These are phyloP conservation scores for Chondrilla cf. caribensis DNA, from an alignment of 37 sponge, comb jelly and placozoan species.

Conservation along the genomic window DNA sequence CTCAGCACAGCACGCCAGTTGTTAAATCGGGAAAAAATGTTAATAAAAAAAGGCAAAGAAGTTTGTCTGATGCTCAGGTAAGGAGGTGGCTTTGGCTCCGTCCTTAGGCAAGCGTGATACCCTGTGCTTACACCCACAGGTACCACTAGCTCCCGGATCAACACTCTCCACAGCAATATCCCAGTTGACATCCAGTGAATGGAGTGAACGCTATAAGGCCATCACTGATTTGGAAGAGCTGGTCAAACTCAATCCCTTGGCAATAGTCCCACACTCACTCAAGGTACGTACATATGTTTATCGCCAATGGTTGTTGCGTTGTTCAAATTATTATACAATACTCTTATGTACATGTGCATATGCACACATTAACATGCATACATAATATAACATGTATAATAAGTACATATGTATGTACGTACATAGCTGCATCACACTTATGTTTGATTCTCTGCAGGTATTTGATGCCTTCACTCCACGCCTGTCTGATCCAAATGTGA, in stretches of 20 bases:
- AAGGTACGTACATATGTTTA: slow-evolving; percentile 29
- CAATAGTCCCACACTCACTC: slow-evolving; percentile 26
- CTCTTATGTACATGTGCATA: slow-evolving; percentile 20
- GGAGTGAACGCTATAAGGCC: slow-evolving; percentile 70
- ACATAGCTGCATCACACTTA: not conserved
- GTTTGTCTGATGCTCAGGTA: slow-evolving; percentile 12
- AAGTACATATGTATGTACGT: not conserved
- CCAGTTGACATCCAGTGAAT: slow-evolving; percentile 49
- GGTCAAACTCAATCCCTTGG: slow-evolving; percentile 21
- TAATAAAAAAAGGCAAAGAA: not conserved
- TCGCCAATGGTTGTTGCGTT: too few species aligned
- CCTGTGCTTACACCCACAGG: too few species aligned
- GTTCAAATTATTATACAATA: too few species aligned
- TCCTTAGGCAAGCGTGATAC: too few species aligned
- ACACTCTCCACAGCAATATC: too few species aligned
- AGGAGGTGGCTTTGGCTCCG: not conserved
- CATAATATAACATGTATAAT: too few species aligned
- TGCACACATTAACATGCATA: too few species aligned
- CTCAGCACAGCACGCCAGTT: not conserved
- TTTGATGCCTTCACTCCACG: slow-evolving; percentile 79
- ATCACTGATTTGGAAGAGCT: slow-evolving; percentile 46
- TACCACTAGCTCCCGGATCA: too few species aligned
- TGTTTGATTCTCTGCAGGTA: slow-evolving; percentile 31
- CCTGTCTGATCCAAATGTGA: slow-evolving; percentile 80
- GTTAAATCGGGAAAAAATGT: too few species aligned